Evolutionary conservation across 2,888 invertebrate genomes (phyloP).

Genomic region (Drosophila picticornis): DNA sequence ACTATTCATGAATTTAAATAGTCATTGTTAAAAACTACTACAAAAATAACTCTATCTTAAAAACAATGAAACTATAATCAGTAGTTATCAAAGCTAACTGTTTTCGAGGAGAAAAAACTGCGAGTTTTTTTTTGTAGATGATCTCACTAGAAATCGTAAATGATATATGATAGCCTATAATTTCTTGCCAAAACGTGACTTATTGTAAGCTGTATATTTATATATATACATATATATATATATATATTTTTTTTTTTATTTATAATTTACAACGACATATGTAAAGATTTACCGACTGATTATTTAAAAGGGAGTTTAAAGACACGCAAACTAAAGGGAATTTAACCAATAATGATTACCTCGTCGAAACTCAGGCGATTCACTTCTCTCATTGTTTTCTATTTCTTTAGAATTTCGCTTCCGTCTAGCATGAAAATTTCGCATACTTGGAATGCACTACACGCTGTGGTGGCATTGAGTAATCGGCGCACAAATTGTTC

Average conservation of each 20-base stretch:
- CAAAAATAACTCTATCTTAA: neutral
- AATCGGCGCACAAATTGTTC: conserved; percentile 50
- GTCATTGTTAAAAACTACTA: neutral
- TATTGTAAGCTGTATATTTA: conserved; percentile 1
- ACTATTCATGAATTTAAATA: neutral
- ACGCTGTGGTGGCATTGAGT: conserved; percentile 15
- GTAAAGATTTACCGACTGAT: conserved; percentile 1
- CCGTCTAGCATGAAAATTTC: conserved; percentile 40
- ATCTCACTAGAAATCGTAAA: conserved; percentile 12
- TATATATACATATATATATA: neutral
- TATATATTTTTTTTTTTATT: no score
- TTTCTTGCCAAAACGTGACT: conserved; percentile 25
- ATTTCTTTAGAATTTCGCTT: conserved; percentile 25
- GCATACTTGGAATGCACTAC: conserved; percentile 51
- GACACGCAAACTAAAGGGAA: neutral
- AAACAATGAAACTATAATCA: neutral
- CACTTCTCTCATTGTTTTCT: conserved; percentile 9
- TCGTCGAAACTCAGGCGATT: neutral
- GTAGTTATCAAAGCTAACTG: neutral
- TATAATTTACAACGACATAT: conserved; percentile 13
- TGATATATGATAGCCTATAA: neutral
- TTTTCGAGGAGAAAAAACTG: neutral
- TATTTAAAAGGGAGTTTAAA: neutral
- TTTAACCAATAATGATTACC: neutral
- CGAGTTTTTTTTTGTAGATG: conserved; percentile 4